Evolutionary conservation across 1,140 invertebrate genomes (phyloP).

Genomic region (Diuraphis noxia): DNA sequence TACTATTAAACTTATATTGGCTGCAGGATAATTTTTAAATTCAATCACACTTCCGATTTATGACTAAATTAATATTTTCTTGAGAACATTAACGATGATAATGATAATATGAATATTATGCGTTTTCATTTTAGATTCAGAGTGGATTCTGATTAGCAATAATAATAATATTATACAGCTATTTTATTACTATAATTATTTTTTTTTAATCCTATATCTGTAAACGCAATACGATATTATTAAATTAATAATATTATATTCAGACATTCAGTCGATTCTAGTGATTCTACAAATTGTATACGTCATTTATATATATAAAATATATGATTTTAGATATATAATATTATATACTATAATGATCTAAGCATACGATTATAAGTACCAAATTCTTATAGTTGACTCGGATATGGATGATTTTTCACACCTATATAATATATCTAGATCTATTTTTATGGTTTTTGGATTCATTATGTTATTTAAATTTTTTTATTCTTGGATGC

Average conservation of each 20-base stretch:
- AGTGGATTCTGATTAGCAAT: background rate
- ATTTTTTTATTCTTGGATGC: background rate
- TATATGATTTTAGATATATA: background rate
- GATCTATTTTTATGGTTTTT: background rate
- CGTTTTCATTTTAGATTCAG: background rate
- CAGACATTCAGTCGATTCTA: too few species aligned
- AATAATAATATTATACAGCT: background rate
- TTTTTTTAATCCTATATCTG: background rate
- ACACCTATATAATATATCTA: background rate
- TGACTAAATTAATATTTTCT: background rate
- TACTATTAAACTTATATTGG: background rate
- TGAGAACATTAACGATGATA: background rate
- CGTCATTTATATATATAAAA: background rate
- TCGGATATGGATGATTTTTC: conserved; percentile 10
- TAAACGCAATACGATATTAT: background rate
- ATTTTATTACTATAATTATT: background rate
- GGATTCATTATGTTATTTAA: background rate
- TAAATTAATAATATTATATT: too few species aligned
- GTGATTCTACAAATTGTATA: background rate
- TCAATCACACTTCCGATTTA: background rate
- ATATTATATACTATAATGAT: background rate
- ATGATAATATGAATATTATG: background rate
- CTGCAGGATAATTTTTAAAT: background rate
- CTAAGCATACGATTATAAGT: too few species aligned
- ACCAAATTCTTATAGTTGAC: background rate